Base-by-base conservation (phyloP, 2,113 vertebrate genomes). In the Silurus meridionalis region DNA sequence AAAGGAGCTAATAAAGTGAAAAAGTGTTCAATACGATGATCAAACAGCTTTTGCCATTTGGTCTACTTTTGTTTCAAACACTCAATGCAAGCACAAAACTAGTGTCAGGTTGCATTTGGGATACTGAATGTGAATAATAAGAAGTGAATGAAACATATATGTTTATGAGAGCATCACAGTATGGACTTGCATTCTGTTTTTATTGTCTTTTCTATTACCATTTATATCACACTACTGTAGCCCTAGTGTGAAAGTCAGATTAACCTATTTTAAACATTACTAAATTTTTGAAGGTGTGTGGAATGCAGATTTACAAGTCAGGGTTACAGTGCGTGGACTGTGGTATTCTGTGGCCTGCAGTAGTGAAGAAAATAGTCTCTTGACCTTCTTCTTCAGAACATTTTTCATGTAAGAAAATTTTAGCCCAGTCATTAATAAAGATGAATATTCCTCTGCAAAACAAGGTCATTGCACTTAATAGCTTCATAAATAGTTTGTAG, bases 371-470 rank as follows among this genome's bases (percentile, higher is more conserved):
- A 85, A 85, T 6, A 74, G 17, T 55, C 11, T 28, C 90, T 55
- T 86, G 85, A 91, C 71, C 67, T 91, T 92, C 83, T 88, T 64
- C 23, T 46, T 5, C 14, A 48, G 48, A 63, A 46, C 37, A 86
- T 69, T 77, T 28, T 81, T 80, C 69, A 84, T 9, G 15, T 67
- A 83, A 23, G 74, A 1, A 69, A 84, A 85, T 88, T 83, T 83
- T 87, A 81, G 14, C 52, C 17, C 1, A 58, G 83, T 92, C 60
- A 84, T 81, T 86, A 89, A 46, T 66, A 89, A 83, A 85, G 72
- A 91, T 91, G 88, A 82, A 89, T 91, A 90, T 86, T 90, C 88
- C 80, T 69, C 84, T 86, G 89, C 64, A 90, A 79, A 72, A 87
- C 71, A 89, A 90, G 80, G 86, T 91, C 89, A 66, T 55, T 86